Evolutionary conservation across 2,113 vertebrate species (phyloP).

Genomic region (Hystrix cristata): DNA sequence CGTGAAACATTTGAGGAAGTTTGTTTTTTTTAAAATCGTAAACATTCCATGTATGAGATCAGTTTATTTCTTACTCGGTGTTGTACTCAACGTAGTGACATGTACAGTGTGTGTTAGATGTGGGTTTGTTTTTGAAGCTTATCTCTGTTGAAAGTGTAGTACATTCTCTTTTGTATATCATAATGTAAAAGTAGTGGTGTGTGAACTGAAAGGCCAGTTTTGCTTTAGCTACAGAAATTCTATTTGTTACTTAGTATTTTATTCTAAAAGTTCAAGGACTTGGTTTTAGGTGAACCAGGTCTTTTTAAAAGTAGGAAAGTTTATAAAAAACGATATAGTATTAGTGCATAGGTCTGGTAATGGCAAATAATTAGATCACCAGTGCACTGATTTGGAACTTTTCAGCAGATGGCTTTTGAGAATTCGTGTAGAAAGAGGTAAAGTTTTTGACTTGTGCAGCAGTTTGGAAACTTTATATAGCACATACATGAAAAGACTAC

Average conservation of each 20-base stretch:
- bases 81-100: background rate
- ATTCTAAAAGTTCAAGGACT: constrained; percentile 45
- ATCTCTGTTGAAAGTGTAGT: background rate
- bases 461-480: constrained; percentile 31
- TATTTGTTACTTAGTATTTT: constrained; percentile 29
- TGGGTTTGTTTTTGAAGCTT: background rate
- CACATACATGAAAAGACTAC: background rate
- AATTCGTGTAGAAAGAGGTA: constrained; percentile 34
- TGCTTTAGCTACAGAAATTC: constrained; percentile 38
- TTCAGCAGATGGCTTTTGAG: background rate
- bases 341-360: constrained; percentile 37
- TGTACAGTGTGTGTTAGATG: background rate
- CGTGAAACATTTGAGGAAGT: constrained; percentile 13
- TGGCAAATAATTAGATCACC: background rate
- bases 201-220: constrained; percentile 29
- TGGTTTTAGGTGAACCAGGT: background rate
- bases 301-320: background rate
- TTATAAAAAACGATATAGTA: background rate
- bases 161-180: constrained; percentile 6
- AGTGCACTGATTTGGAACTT: background rate
- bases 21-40: background rate
- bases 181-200: background rate
- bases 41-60: background rate
- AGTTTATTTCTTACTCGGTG: background rate
- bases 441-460: constrained; percentile 20